phyloP scores from a whole-genome alignment of 2,888 invertebrate genomes.

The Tiphia femorata region DNA sequence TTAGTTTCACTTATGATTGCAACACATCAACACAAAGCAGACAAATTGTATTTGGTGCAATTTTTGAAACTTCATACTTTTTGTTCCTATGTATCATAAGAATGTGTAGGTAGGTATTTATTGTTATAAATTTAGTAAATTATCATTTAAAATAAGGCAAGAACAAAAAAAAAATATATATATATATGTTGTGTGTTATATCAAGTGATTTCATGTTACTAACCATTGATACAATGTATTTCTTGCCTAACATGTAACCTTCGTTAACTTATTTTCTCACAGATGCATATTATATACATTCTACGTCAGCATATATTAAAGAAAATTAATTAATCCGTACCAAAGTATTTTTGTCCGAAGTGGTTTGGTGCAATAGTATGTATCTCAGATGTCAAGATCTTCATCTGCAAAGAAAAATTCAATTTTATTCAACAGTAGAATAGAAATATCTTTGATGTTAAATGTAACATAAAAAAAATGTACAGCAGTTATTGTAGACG shows the following conservation, averaged over 20 bases:
- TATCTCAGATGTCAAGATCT: slow-evolving; percentile 95
- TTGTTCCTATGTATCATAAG: neutral
- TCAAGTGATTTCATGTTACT: too few relatives aligned
- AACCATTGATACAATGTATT: neutral
- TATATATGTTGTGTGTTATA: neutral
- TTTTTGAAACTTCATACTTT: neutral
- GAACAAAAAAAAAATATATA: neutral
- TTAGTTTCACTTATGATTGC: too few relatives aligned
- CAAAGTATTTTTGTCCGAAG: slow-evolving; percentile 99
- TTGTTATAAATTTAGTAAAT: neutral
- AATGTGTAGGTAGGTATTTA: neutral
- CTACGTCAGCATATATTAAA: slow-evolving; percentile 31
- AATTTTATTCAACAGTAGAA: slow-evolving; percentile 6
- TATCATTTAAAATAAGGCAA: neutral
- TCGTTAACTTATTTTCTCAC: slow-evolving; percentile 38
- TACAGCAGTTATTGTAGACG: too few relatives aligned
- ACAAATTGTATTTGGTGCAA: neutral
- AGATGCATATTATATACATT: slow-evolving; percentile 1
- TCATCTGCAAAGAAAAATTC: slow-evolving; percentile 75
- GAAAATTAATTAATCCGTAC: slow-evolving; percentile 82
- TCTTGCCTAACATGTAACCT: slow-evolving; percentile 22
- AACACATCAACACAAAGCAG: too few relatives aligned
- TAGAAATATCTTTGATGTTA: too few relatives aligned
- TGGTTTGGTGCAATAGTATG: slow-evolving; percentile 96
- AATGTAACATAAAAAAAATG: too few relatives aligned